Conservation (phyloP, 2,888 invertebrate species). For the Barypeithes pellucidus region DNA sequence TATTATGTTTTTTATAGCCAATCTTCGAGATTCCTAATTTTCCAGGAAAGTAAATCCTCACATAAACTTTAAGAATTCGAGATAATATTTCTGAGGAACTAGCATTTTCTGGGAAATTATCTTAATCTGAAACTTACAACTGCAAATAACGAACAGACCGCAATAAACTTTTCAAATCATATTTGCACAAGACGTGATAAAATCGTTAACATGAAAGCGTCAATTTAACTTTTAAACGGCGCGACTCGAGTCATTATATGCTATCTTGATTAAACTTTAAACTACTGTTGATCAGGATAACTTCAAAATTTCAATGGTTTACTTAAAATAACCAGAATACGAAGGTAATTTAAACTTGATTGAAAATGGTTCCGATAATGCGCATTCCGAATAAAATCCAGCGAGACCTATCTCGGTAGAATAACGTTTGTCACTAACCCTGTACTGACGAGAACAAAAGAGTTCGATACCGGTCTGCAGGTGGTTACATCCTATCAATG, state of each 20-base stretch:
- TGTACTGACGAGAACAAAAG: too few species aligned
- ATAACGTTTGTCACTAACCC: too few species aligned
- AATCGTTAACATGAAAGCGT: conserved; percentile 21
- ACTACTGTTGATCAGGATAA: conserved; percentile 6
- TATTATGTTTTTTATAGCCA: conserved; percentile 4
- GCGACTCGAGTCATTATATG: conserved; percentile 12
- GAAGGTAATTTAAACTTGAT: neutral
- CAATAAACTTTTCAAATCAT: conserved; percentile 18
- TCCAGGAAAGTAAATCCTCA: conserved; percentile 9
- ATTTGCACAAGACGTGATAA: conserved; percentile 11
- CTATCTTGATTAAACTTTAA: conserved; percentile 7
- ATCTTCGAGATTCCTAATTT: conserved; percentile 9
- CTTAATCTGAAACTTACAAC: conserved; percentile 12
- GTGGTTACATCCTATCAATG: too few species aligned
- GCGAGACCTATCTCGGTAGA: too few species aligned
- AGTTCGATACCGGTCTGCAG: too few species aligned
- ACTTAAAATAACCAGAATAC: neutral
- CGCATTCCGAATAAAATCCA: neutral
- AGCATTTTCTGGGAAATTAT: conserved; percentile 10
- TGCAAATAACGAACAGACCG: conserved; percentile 14
- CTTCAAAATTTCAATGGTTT: neutral
- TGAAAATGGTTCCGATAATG: neutral
- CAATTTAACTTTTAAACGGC: conserved; percentile 19
- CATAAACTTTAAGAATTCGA: conserved; percentile 13
- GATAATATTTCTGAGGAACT: conserved; percentile 23